Conservation (phyloP, 2,797 vertebrate genomes). For the Muscicapa striata region DNA sequence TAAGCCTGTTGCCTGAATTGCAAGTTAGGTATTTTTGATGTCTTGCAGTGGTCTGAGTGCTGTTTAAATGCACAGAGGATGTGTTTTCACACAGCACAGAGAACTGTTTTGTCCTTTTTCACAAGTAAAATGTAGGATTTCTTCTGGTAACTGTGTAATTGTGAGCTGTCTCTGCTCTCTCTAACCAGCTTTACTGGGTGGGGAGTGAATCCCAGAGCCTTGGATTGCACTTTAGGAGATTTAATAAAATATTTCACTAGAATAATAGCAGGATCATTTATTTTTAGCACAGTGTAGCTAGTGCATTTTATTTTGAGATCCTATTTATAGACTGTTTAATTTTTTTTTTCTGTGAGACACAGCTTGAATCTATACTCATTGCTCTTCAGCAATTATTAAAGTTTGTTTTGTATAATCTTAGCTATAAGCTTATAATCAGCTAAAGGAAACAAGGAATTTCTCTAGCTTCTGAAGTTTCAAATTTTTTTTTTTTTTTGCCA, state of each 20-base stretch:
- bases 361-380: not conserved
- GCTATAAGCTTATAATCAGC: not conserved
- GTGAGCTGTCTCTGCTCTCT: not conserved
- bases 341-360: not conserved
- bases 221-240: not conserved
- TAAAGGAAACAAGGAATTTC: constrained; percentile 3
- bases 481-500: not conserved
- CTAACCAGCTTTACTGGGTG: not conserved
- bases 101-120: not conserved
- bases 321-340: not conserved
- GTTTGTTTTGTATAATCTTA: constrained; percentile 20
- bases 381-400: constrained; percentile 5
- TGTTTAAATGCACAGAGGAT: not conserved
- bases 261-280: not conserved
- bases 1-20: not conserved
- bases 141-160: not conserved
- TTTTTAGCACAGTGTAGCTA: constrained; percentile 22
- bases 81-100: not conserved
- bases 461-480: not conserved
- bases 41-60: not conserved
- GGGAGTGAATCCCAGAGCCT: not conserved
- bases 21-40: not conserved
- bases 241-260: not conserved
- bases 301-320: constrained; percentile 4
- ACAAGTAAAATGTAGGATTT: not conserved